Evolutionary conservation across 2,888 invertebrate species (phyloP).

Genomic region (Drosophila sordidula): DNA sequence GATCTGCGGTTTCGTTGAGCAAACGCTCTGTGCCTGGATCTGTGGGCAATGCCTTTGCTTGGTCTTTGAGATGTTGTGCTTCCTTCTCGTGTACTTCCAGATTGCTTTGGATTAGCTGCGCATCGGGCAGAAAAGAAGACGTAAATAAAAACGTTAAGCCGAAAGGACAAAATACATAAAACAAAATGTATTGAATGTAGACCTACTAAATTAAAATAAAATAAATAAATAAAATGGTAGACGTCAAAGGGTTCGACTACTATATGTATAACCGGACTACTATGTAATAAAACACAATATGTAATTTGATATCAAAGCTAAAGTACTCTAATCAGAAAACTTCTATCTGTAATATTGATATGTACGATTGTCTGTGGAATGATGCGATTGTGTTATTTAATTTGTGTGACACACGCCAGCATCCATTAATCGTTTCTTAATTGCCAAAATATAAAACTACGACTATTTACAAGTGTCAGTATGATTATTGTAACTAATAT

Average conservation of each 20-base stretch:
- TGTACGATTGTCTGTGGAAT: constrained; percentile 78
- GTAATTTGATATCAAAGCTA: constrained; percentile 6
- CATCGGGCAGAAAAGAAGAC: constrained; percentile 26
- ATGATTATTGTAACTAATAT: constrained; percentile 37
- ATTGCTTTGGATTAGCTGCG: constrained; percentile 89
- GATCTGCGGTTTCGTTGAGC: constrained; percentile 86
- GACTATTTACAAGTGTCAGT: constrained; percentile 58
- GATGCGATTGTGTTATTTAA: constrained; percentile 78
- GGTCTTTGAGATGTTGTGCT: constrained; percentile 88
- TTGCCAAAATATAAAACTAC: constrained; percentile 38
- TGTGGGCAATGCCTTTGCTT: constrained; percentile 88
- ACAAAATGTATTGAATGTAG: not conserved
- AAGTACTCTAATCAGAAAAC: constrained; percentile 39
- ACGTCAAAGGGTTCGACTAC: constrained; percentile 49
- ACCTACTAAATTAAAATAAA: constrained; percentile 7
- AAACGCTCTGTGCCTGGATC: constrained; percentile 87
- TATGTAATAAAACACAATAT: not conserved
- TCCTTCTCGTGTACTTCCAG: constrained; percentile 89
- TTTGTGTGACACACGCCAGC: constrained; percentile 76
- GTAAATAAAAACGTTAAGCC: constrained; percentile 24
- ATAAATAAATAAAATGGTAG: constrained; percentile 18
- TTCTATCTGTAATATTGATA: constrained; percentile 28
- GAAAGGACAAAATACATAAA: constrained; percentile 5
- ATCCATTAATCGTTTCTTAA: constrained; percentile 75
- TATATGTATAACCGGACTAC: constrained; percentile 21